Conservation (phyloP, 1,140 invertebrate species). For the Tachypleus tridentatus region DNA sequence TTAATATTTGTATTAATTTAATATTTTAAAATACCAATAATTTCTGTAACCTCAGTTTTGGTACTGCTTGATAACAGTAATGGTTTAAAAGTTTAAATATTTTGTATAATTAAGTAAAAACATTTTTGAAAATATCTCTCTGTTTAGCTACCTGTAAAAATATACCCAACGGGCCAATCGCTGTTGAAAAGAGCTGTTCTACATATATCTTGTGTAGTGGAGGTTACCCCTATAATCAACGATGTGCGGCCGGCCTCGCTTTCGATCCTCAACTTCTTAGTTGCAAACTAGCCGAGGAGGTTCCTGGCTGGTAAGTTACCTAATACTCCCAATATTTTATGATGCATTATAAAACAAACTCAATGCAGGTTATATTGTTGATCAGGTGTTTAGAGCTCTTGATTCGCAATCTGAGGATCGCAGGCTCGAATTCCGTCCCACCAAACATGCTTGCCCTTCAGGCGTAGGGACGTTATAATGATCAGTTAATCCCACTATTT, state of each 20-base stretch:
- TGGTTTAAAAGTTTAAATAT: background rate
- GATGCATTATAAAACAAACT: too few species aligned
- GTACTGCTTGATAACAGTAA: background rate
- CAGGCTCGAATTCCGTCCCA: too few species aligned
- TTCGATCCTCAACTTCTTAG: conserved; percentile 66
- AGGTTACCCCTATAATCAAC: conserved; percentile 75
- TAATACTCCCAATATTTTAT: background rate
- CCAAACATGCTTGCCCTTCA: too few species aligned
- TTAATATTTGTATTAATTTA: background rate
- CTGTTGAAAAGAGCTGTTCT: conserved; percentile 77
- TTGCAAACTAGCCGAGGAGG: conserved; percentile 40
- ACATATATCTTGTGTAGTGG: conserved; percentile 84
- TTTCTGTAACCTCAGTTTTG: background rate
- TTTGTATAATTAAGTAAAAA: too few species aligned
- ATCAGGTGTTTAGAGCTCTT: too few species aligned
- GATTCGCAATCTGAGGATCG: too few species aligned
- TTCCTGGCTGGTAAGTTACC: conserved; percentile 16
- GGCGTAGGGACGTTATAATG: too few species aligned
- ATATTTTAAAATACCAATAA: background rate
- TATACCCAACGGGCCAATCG: conserved; percentile 53
- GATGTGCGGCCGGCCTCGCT: conserved; percentile 80
- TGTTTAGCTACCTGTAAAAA: conserved; percentile 70
- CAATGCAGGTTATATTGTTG: too few species aligned
- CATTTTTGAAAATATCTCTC: conserved; percentile 9
- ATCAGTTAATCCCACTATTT: too few species aligned